Conservation (phyloP, 2,113 vertebrate species). For the Corythaixoides concolor region DNA sequence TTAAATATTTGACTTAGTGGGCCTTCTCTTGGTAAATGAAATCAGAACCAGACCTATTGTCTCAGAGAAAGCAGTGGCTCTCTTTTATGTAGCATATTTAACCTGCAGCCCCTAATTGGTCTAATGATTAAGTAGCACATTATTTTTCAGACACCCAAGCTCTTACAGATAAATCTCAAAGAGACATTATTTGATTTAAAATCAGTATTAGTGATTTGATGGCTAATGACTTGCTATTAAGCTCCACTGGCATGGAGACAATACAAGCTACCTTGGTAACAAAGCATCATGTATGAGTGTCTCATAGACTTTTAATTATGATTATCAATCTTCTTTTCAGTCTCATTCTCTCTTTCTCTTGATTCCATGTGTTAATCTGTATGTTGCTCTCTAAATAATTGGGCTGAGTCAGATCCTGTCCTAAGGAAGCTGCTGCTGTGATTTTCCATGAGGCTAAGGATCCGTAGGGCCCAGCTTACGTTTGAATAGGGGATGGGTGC, state of each 20-base stretch:
- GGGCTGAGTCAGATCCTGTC: background rate
- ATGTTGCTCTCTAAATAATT: background rate
- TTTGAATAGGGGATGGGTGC: background rate
- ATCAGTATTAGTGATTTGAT: slow-evolving; percentile 38
- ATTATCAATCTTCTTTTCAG: slow-evolving; percentile 47
- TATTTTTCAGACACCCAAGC: slow-evolving; percentile 46
- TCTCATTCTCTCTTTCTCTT: background rate
- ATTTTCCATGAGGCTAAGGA: background rate
- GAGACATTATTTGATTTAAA: slow-evolving; percentile 43
- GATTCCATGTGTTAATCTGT: background rate
- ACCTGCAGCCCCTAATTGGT: slow-evolving; percentile 32
- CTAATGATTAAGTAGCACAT: slow-evolving; percentile 51
- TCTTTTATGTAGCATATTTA: background rate
- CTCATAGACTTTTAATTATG: slow-evolving; percentile 29
- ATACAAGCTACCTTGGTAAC: background rate
- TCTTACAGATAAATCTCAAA: slow-evolving; percentile 35
- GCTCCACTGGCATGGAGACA: background rate
- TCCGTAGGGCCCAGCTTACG: background rate
- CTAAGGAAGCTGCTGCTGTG: background rate
- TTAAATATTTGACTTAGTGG: background rate
- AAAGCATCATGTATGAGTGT: background rate
- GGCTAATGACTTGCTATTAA: slow-evolving; percentile 47
- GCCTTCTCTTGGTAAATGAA: background rate
- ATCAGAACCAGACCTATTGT: background rate
- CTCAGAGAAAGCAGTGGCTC: background rate